phyloP scores from a whole-genome alignment of 2,113 vertebrate species.

The Eptesicus fuscus region DNA sequence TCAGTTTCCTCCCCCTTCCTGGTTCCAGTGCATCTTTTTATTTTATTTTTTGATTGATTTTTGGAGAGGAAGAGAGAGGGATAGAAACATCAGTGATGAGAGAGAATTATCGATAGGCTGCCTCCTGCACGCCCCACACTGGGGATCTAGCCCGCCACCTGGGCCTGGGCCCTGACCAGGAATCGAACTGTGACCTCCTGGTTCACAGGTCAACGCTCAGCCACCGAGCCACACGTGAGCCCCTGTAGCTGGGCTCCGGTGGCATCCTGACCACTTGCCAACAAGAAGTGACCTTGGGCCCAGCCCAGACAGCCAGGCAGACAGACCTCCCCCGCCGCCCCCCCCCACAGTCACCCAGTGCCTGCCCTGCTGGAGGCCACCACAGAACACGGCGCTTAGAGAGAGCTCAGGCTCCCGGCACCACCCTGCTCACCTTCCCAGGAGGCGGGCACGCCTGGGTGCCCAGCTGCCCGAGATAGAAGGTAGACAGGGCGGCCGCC shows the following conservation, averaged over 20 bases:
- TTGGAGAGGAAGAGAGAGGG: no score
- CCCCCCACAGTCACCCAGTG: neutral
- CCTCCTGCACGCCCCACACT: no score
- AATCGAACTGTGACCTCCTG: no score
- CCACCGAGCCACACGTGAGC: no score
- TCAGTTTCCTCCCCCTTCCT: neutral
- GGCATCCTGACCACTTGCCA: neutral
- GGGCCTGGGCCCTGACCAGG: no score
- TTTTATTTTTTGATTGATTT: no score
- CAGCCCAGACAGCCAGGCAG: neutral
- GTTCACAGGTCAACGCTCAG: no score
- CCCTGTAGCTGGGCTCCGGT: neutral
- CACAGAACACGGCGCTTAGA: neutral
- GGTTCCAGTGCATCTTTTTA: neutral
- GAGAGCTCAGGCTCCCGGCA: neutral
- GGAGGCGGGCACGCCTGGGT: slow-evolving; percentile 24
- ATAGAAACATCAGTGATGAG: no score
- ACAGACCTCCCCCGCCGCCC: neutral
- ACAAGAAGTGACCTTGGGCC: slow-evolving; percentile 12
- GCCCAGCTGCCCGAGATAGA: neutral
- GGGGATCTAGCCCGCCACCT: no score
- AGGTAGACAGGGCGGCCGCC: neutral
- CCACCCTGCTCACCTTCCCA: neutral
- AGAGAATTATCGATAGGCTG: no score
- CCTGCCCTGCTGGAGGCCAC: neutral